These are phyloP conservation scores for Cairina moschata DNA, from an alignment of 2,113 vertebrate species.

Conservation along the genomic window DNA sequence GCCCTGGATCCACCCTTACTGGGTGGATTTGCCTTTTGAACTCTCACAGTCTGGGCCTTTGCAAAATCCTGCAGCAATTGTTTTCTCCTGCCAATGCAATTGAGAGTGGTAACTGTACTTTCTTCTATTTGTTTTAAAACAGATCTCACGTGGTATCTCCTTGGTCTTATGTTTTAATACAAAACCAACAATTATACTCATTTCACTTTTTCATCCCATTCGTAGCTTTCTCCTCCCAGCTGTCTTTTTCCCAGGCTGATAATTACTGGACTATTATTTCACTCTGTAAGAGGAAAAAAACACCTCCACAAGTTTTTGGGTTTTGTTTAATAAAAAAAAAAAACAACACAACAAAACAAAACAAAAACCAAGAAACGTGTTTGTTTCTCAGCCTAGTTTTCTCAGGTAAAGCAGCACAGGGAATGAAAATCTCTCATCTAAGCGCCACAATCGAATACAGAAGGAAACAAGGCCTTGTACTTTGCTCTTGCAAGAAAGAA, in stretches of 20 bases:
- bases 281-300: neutral
- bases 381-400: neutral
- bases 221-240: neutral
- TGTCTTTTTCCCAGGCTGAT: neutral
- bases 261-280: neutral
- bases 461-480: neutral
- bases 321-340: too few relatives aligned
- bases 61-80: neutral
- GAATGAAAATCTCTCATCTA: neutral
- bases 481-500: neutral
- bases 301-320: neutral
- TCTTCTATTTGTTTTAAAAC: neutral
- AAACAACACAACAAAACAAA: too few relatives aligned
- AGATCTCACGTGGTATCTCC: neutral
- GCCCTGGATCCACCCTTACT: neutral
- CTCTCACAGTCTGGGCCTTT: neutral
- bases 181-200: neutral
- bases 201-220: neutral
- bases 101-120: neutral
- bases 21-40: neutral
- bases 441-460: accelerated
- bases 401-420: neutral
- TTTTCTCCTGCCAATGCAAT: neutral
- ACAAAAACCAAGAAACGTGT: too few relatives aligned
- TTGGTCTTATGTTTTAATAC: neutral